Evolutionary conservation across 2,888 invertebrate species (phyloP).

Genomic region (Nyleta sp.): DNA sequence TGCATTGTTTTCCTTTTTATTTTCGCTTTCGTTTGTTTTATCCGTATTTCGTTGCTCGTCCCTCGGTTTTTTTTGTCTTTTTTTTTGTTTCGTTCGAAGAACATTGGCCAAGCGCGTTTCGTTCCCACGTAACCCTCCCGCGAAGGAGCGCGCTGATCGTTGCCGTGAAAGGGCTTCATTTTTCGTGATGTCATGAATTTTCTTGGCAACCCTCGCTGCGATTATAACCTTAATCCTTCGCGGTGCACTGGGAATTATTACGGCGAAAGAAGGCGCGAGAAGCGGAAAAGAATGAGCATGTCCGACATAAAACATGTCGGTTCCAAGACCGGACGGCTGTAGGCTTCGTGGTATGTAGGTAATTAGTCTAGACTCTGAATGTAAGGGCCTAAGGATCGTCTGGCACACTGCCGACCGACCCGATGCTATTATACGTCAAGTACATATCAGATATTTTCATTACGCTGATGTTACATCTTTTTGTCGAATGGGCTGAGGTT

Average conservation of each 20-base stretch:
- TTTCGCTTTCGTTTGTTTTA: conserved; percentile 2
- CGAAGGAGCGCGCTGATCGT: conserved; percentile 33
- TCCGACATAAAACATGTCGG: conserved; percentile 68
- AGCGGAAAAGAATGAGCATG: conserved; percentile 61
- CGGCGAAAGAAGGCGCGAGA: conserved; percentile 54
- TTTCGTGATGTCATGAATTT: conserved; percentile 48
- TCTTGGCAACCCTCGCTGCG: conserved; percentile 51
- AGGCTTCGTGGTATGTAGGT: conserved; percentile 71
- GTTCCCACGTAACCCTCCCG: conserved; percentile 29
- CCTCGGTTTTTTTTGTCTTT: not conserved
- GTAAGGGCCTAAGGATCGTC: conserved; percentile 59
- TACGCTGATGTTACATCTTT: conserved; percentile 31
- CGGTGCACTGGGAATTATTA: conserved; percentile 57
- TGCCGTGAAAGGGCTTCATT: conserved; percentile 40
- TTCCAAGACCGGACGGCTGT: conserved; percentile 61
- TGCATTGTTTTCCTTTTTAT: conserved; percentile 26
- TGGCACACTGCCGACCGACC: conserved; percentile 63
- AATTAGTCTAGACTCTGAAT: conserved; percentile 74
- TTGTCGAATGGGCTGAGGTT: not conserved
- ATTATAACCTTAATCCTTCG: conserved; percentile 63
- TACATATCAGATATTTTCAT: conserved; percentile 50
- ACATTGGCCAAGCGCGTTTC: conserved; percentile 33
- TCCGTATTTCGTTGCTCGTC: conserved; percentile 16
- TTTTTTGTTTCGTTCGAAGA: conserved; percentile 5
- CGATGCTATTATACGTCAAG: conserved; percentile 35